Conservation (phyloP, 1,140 invertebrate genomes). For the Helicoverpa armigera region DNA sequence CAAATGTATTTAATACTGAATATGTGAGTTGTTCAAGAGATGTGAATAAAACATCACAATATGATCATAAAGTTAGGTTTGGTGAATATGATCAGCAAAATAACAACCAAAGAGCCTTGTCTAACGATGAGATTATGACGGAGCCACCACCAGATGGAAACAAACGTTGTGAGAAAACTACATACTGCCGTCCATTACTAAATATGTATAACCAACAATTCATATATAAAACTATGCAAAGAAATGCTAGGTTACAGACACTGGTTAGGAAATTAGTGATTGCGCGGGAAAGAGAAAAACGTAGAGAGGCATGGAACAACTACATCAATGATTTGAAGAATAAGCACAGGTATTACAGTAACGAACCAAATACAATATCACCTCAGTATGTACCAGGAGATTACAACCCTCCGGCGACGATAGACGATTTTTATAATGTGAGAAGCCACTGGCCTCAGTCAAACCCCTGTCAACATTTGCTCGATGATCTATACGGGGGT, state of each 20-base stretch:
- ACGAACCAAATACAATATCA: conserved; percentile 23
- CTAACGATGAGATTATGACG: neutral
- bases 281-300: conserved; percentile 65
- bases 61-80: neutral
- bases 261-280: conserved; percentile 63
- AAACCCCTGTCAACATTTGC: conserved; percentile 55
- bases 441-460: conserved; percentile 57
- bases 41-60: neutral
- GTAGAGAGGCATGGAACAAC: conserved; percentile 70
- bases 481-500: conserved; percentile 60
- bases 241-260: conserved; percentile 65
- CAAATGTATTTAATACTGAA: neutral
- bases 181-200: conserved; percentile 69
- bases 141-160: conserved; percentile 30
- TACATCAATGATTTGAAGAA: conserved; percentile 73
- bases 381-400: conserved; percentile 44
- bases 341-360: conserved; percentile 58
- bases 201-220: conserved; percentile 67
- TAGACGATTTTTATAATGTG: conserved; percentile 58
- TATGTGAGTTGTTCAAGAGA: neutral
- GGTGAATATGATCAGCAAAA: neutral
- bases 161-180: conserved; percentile 65
- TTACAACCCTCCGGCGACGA: conserved; percentile 43
- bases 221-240: conserved; percentile 68
- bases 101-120: neutral